A percentile compares a stretch with the other conserved stretches of the same genome.
These are phyloP conservation scores for Chrysolina americana DNA, from an alignment of 2,888 invertebrate genomes.

Conservation along the genomic window DNA sequence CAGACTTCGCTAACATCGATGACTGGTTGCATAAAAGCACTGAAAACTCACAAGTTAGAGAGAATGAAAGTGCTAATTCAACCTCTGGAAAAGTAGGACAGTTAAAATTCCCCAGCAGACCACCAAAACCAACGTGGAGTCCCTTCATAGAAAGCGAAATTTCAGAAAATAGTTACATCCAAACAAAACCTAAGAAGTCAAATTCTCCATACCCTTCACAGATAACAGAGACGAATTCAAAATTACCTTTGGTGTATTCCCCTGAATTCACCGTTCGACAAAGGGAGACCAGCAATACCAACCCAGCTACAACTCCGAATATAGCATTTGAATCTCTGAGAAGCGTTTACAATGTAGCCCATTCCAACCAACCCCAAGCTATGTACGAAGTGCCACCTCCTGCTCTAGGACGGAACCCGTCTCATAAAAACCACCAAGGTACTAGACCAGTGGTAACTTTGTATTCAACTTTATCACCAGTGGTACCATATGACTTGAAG, in stretches of 20 bases:
- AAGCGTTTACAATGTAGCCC: background rate
- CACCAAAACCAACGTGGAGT: background rate
- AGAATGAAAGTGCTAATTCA: background rate
- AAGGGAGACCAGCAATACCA: background rate
- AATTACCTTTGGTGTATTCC: background rate
- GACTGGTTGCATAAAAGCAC: constrained; percentile 6
- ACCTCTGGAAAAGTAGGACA: background rate
- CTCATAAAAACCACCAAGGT: background rate
- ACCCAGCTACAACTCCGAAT: background rate
- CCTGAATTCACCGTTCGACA: background rate
- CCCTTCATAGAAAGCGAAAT: background rate
- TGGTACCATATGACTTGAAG: constrained; percentile 25
- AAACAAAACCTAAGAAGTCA: background rate
- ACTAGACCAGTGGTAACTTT: constrained; percentile 9
- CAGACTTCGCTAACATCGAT: constrained; percentile 26
- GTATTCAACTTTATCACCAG: constrained; percentile 32
- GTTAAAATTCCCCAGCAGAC: background rate
- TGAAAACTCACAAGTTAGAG: background rate
- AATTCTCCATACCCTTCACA: background rate
- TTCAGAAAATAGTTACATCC: background rate
- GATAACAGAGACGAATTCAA: background rate
- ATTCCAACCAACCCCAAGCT: constrained; percentile 5
- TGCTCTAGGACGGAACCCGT: background rate
- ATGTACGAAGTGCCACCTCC: constrained; percentile 7
- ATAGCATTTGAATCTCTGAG: background rate